phyloP scores from a whole-genome alignment of 2,113 vertebrate species.

The Lepisosteus oculatus region DNA sequence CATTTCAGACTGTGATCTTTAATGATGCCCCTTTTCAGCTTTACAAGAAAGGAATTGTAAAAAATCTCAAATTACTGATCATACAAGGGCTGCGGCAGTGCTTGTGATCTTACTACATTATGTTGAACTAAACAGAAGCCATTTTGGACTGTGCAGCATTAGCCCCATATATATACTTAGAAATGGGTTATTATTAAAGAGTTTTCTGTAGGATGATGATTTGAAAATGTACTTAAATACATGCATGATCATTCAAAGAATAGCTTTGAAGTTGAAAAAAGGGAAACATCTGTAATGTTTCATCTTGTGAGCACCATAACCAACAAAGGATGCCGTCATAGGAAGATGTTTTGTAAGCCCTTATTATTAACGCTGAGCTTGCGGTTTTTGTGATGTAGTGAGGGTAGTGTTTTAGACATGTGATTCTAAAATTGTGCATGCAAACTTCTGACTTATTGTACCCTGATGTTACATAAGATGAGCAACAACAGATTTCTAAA shows the following conservation, averaged over 20 bases:
- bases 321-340: not conserved
- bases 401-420: not conserved
- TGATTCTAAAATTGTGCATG: not conserved
- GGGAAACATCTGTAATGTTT: not conserved
- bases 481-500: constrained; percentile 1
- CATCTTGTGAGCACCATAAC: not conserved
- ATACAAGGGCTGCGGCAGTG: no score
- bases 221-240: not conserved
- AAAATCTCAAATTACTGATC: no score
- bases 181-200: no score
- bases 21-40: no score
- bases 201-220: no score
- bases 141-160: no score
- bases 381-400: not conserved
- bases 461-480: not conserved
- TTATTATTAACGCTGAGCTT: constrained; percentile 1
- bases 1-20: no score
- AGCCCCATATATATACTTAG: no score
- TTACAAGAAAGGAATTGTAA: no score
- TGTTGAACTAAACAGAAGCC: no score
- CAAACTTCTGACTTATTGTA: not conserved
- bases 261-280: not conserved
- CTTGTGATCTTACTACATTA: no score
- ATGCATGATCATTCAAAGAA: not conserved
- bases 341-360: not conserved